Evolutionary conservation across 2,113 vertebrate species (phyloP).

Genomic region (Spea bombifrons): DNA sequence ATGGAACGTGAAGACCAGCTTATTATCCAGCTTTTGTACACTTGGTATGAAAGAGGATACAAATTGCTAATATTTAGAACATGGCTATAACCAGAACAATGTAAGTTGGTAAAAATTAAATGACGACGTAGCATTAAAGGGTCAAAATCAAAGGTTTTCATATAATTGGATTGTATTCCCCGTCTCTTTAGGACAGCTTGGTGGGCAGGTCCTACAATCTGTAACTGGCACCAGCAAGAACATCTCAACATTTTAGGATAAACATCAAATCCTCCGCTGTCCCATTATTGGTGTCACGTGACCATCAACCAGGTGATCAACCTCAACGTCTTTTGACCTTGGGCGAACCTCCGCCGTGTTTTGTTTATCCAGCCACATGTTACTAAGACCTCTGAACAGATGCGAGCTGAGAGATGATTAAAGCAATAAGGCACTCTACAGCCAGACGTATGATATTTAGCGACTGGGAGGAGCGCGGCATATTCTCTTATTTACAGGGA

Average conservation of each 20-base stretch:
- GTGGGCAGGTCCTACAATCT: constrained; percentile 18
- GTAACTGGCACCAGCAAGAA: not conserved
- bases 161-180: constrained; percentile 18
- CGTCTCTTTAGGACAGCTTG: constrained; percentile 20
- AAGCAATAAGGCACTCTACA: not conserved
- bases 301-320: not conserved
- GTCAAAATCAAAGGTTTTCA: constrained; percentile 23
- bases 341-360: not conserved
- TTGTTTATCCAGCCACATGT: not conserved
- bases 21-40: no score
- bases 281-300: not conserved
- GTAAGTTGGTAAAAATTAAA: no score
- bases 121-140: not conserved
- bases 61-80: no score
- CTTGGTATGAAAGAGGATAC: no score
- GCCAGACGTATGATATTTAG: not conserved
- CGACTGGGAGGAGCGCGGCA: not conserved
- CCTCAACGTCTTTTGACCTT: constrained; percentile 15
- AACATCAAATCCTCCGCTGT: not conserved
- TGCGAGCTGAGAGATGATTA: not conserved
- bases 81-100: no score
- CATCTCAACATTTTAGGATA: constrained; percentile 9
- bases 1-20: no score
- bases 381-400: not conserved
- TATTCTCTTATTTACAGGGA: not conserved